Base-by-base conservation (phyloP, 2,888 invertebrate genomes). In the Capitulum mitella region DNA sequence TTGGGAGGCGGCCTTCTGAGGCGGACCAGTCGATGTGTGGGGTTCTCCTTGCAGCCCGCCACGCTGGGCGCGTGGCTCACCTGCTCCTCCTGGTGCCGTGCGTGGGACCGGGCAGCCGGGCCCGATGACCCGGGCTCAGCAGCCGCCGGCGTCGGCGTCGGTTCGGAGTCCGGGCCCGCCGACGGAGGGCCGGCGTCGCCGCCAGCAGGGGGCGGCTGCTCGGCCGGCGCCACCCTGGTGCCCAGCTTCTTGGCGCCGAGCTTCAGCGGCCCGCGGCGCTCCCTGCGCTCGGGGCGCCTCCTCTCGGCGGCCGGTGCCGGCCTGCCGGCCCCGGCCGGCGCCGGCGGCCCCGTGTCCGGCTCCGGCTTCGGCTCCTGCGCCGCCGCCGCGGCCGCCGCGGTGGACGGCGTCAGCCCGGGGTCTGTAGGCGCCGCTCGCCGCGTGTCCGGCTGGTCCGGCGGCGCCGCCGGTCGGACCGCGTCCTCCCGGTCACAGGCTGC, bases 241-340 rank as follows among this genome's bases (percentile, higher is more conserved):
- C 80, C 80, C 6, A 81, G 64, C 48, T 78, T 81, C 61, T 76
- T 80, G 34, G 78, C 58, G 5, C 81, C 81, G 19, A 81, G 78
- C n/a, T 54, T 54, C 6, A 54, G 54, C 54, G 54, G 54, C 3
- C 54, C 54, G 54, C 54, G 54, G n/a, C 54, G 54, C 54, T 54
- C 54, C n/a, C 54, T 2, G n/a, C 54, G 54, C 54, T 54, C 54
- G n/a, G 54, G n/a, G n/a, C 54, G 54, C 6, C 51, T 8, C 51
- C 51, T 14, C 46, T 46, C 46, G 10, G 46, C 8, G 10, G 46
- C 10, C 10, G 46, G 46, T 14, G 46, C 46, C 46, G 46, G n/a
- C n/a, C n/a, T n/a, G n/a, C 22, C 51, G n/a, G 51, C 3, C 19
- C 3, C 51, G 14, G 51, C 3, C 19, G 10, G 51, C 3, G 51